Evolutionary conservation across 1,140 invertebrate genomes (phyloP).

Genomic region (Lordiphosa mommai): DNA sequence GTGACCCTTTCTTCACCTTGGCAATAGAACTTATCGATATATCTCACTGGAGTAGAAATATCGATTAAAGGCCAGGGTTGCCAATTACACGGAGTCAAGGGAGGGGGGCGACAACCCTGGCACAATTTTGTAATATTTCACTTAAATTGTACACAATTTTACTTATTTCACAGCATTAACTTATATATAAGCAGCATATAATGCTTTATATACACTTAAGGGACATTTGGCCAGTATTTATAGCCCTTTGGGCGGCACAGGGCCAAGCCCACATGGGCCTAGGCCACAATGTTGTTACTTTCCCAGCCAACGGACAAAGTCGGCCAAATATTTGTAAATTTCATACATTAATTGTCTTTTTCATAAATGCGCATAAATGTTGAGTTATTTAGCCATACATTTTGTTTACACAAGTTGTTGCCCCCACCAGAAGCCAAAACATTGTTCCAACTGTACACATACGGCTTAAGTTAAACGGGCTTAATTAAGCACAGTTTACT

Average conservation of each 20-base stretch:
- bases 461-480: no score
- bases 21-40: constrained; percentile 25
- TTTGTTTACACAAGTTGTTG: no score
- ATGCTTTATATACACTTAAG: background rate
- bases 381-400: no score
- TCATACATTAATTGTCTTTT: background rate
- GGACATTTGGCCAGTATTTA: background rate
- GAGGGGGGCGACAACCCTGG: constrained; percentile 42
- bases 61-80: constrained; percentile 59
- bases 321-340: background rate
- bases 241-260: background rate
- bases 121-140: constrained; percentile 60
- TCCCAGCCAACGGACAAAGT: constrained; percentile 55
- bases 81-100: constrained; percentile 5
- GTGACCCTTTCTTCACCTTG: no score
- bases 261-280: constrained; percentile 5
- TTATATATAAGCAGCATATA: background rate
- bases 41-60: constrained; percentile 54
- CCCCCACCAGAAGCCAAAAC: no score
- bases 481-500: constrained; percentile 5
- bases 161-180: background rate
- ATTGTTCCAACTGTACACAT: no score
- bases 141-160: constrained; percentile 43
- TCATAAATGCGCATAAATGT: no score
- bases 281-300: constrained; percentile 40